These are phyloP conservation scores for Gnathonemus longibarbis DNA, from an alignment of 2,113 vertebrate species.

Conservation along the genomic window DNA sequence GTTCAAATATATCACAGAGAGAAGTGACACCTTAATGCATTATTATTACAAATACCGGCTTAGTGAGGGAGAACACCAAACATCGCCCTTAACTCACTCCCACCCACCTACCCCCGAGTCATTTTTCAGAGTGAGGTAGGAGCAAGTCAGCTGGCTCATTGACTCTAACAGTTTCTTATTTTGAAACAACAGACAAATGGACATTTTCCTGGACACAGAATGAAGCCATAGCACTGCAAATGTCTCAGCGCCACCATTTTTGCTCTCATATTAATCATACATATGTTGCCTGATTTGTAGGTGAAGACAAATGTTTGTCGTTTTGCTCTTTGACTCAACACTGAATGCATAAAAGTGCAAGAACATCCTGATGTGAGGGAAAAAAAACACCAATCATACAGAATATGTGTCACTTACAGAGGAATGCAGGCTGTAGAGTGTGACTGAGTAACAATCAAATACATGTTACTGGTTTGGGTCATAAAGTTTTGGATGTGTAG, in stretches of 20 bases:
- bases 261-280: not conserved
- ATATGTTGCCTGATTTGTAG: not conserved
- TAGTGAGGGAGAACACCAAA: slow-evolving; percentile 39
- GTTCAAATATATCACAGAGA: slow-evolving; percentile 67
- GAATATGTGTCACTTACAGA: not conserved
- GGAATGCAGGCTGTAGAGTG: not conserved
- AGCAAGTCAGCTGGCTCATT: slow-evolving; percentile 58
- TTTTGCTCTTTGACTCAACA: not conserved
- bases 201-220: not conserved
- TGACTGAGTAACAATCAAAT: not conserved
- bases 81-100: slow-evolving; percentile 27
- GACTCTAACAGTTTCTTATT: slow-evolving; percentile 48
- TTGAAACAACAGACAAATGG: slow-evolving; percentile 36
- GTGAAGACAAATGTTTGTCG: not conserved
- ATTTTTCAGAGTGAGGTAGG: slow-evolving; percentile 62
- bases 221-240: not conserved
- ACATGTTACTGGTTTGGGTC: not conserved
- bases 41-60: slow-evolving; percentile 63
- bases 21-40: slow-evolving; percentile 65
- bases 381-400: not conserved
- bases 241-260: not conserved
- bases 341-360: not conserved
- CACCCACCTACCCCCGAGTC: slow-evolving; percentile 43
- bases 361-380: not conserved
- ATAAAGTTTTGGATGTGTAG: not conserved